Base-by-base conservation (phyloP, 2,113 vertebrate genomes). In the Dicentrarchus labrax region DNA sequence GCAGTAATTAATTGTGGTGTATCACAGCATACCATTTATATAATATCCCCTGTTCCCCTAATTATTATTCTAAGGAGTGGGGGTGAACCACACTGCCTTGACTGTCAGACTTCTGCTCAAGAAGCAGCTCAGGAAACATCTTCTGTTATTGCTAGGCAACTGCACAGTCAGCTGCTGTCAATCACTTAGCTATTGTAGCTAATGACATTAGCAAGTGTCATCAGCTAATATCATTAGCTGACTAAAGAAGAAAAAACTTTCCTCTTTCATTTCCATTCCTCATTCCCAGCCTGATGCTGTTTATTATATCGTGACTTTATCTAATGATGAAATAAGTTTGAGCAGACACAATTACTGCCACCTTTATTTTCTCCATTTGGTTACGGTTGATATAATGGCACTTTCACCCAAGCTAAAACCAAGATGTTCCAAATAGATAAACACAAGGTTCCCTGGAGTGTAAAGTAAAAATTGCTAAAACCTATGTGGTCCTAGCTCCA, bases 161-260 rank as follows among this genome's bases (percentile, higher is more conserved):
- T 5, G 0, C 57, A 8, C 50, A 72, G 39, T 76, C 73, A 75
- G 38, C 74, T 64, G 60, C 77, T 76, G 71, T 68, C 65, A 53
- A 38, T 82, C 65, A 82, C 41, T 56, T 59, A 68, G 70, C 74
- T 36, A 6, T 11, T 24, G 7, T 15, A 11, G 13, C 48, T 73
- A 77, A 77, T 77, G 45, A 41, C 47, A 66, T 83, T 68, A 80
- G 64, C 72, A 56, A 70, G 30, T 69, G 36, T 39, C 30, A 76
- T 83, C 53, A 56, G 50, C 50, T 78, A 66, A 82, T 56, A 19
- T 22, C 17, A 85, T 82, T 51, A 66, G 38, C 47, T 64, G 51
- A 41, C 30, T 36, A 8, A 67, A 43, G 64, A 17, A 53, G 17
- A 24, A 19, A 47, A 61, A 48, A 39, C 8, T 12, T 22, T 9